phyloP scores from a whole-genome alignment of 2,888 invertebrate species.

The Aspidapion aeneum region DNA sequence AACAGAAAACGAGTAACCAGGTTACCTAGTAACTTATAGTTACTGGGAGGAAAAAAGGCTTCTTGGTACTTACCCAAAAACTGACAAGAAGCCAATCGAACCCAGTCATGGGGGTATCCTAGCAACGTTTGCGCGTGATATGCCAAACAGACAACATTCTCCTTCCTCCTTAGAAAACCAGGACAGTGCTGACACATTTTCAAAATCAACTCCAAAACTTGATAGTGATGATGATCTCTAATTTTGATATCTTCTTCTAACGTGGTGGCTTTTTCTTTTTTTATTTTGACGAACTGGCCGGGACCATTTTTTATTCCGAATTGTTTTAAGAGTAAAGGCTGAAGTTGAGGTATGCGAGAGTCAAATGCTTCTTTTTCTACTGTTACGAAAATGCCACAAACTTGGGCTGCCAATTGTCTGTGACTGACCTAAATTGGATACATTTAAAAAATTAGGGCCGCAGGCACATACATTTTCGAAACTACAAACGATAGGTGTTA shows the following conservation, averaged over 20 bases:
- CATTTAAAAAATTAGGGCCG: no score
- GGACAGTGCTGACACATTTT: slow-evolving; percentile 65
- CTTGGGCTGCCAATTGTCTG: slow-evolving; percentile 71
- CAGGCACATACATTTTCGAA: slow-evolving; percentile 2
- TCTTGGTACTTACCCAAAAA: slow-evolving; percentile 54
- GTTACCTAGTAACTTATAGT: no score
- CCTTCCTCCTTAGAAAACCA: slow-evolving; percentile 52
- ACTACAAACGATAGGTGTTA: background rate
- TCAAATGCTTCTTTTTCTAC: slow-evolving; percentile 72
- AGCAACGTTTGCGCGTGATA: slow-evolving; percentile 69
- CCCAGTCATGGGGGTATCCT: slow-evolving; percentile 84
- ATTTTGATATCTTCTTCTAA: slow-evolving; percentile 57
- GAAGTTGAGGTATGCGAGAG: slow-evolving; percentile 56
- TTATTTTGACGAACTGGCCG: slow-evolving; percentile 59
- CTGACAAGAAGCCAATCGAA: slow-evolving; percentile 73
- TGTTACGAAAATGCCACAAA: slow-evolving; percentile 75
- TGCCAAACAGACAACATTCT: slow-evolving; percentile 56
- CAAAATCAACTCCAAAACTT: slow-evolving; percentile 66
- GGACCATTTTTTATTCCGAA: slow-evolving; percentile 44
- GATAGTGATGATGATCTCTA: slow-evolving; percentile 72
- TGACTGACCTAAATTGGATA: slow-evolving; percentile 57
- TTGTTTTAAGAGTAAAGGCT: slow-evolving; percentile 54
- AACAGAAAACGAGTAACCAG: no score
- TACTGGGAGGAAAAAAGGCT: no score
- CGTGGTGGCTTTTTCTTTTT: slow-evolving; percentile 37